These are phyloP conservation scores for Sabatieria punctata DNA, from an alignment of 2,888 invertebrate genomes.

Conservation along the genomic window DNA sequence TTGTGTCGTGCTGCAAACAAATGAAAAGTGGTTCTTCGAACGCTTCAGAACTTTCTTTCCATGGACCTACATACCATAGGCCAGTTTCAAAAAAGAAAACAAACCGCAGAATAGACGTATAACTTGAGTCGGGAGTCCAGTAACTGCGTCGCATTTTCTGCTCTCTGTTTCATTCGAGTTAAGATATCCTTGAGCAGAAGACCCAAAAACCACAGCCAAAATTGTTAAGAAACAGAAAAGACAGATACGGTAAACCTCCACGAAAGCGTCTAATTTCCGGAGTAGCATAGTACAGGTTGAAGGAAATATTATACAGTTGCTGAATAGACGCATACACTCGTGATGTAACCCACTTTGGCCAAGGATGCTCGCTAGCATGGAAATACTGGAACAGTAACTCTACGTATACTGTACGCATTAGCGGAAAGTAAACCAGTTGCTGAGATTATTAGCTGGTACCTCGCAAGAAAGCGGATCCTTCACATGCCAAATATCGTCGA, in stretches of 20 bases:
- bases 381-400: background rate
- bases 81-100: background rate
- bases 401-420: slow-evolving; percentile 12
- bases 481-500: slow-evolving; percentile 4
- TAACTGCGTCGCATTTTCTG: no score
- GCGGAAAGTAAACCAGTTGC: background rate
- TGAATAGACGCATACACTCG: slow-evolving; percentile 11
- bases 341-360: slow-evolving; percentile 7
- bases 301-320: background rate
- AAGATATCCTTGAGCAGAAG: slow-evolving; percentile 1
- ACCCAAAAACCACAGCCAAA: no score
- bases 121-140: slow-evolving; percentile 13
- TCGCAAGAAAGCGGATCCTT: slow-evolving; percentile 9
- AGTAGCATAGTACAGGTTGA: slow-evolving; percentile 2
- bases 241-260: no score
- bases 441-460: slow-evolving; percentile 1
- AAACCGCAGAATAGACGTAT: slow-evolving; percentile 17
- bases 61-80: no score
- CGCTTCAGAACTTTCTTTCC: background rate
- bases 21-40: background rate
- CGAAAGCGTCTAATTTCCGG: slow-evolving; percentile 4
- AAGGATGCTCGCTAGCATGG: background rate
- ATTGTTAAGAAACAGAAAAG: no score
- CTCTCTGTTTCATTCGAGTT: background rate
- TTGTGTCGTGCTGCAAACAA: slow-evolving; percentile 20